These are phyloP conservation scores for Onychomys torridus DNA, from an alignment of 2,797 vertebrate genomes.

Conservation along the genomic window DNA sequence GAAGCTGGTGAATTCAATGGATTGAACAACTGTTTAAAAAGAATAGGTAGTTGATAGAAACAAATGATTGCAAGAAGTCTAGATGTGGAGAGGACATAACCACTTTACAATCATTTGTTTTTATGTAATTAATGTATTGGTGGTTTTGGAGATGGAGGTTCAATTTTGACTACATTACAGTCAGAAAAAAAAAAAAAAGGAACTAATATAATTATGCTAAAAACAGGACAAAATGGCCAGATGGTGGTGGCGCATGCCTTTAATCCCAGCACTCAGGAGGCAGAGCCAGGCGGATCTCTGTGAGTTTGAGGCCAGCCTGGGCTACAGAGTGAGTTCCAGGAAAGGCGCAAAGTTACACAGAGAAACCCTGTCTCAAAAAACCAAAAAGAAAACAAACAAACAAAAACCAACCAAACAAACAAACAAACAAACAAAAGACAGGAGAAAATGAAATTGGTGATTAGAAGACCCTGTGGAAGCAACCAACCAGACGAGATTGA, in stretches of 20 bases:
- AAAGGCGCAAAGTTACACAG: no score
- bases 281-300: no score
- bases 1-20: not conserved
- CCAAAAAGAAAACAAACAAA: no score
- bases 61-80: not conserved
- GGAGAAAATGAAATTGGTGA: constrained; percentile 13
- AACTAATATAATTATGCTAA: not conserved
- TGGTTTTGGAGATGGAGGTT: not conserved
- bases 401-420: no score
- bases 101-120: not conserved
- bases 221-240: not conserved
- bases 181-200: not conserved
- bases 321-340: no score
- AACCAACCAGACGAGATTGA: not conserved
- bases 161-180: not conserved
- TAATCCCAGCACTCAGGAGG: no score
- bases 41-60: not conserved
- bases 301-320: no score
- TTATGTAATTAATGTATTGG: not conserved
- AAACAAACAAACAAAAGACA: not conserved
- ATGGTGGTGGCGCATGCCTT: no score
- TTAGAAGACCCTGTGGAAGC: not conserved
- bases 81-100: not conserved
- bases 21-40: not conserved
- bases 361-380: no score